Evolutionary conservation across 2,113 vertebrate species (phyloP).

Genomic region (Odocoileus hemionus): DNA sequence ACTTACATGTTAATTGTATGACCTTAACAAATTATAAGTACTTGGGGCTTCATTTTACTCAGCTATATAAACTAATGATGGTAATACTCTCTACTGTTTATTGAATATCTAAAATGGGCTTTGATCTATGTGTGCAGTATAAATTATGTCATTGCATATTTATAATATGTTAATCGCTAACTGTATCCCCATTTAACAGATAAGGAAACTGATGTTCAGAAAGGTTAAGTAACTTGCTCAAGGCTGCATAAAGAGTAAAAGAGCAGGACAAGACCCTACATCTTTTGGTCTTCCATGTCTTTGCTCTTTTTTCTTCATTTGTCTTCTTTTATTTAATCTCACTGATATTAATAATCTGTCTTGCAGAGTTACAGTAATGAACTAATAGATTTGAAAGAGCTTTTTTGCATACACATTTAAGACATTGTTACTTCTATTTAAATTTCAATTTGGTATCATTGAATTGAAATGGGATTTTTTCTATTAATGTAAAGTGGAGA

Average conservation of each 20-base stretch:
- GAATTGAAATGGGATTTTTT: background rate
- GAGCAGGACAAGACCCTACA: background rate
- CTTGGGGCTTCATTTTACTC: slow-evolving; percentile 7
- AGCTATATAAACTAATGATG: background rate
- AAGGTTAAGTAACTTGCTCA: slow-evolving; percentile 10
- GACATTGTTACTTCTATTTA: background rate
- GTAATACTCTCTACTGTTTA: background rate
- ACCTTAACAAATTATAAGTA: background rate
- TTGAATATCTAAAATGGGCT: background rate
- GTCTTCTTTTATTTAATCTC: background rate
- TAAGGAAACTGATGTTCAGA: background rate
- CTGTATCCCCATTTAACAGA: background rate
- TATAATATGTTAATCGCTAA: background rate
- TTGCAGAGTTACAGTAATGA: background rate
- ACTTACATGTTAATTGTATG: background rate
- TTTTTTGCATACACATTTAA: background rate
- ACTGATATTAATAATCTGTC: background rate
- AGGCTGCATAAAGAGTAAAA: background rate
- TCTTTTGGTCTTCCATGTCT: background rate
- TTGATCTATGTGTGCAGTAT: background rate
- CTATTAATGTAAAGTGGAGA: background rate
- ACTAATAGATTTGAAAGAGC: background rate
- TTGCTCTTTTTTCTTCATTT: background rate
- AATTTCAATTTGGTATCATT: background rate
- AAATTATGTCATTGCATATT: background rate